phyloP scores from a whole-genome alignment of 1,140 invertebrate genomes.

The Drosophila ficusphila region DNA sequence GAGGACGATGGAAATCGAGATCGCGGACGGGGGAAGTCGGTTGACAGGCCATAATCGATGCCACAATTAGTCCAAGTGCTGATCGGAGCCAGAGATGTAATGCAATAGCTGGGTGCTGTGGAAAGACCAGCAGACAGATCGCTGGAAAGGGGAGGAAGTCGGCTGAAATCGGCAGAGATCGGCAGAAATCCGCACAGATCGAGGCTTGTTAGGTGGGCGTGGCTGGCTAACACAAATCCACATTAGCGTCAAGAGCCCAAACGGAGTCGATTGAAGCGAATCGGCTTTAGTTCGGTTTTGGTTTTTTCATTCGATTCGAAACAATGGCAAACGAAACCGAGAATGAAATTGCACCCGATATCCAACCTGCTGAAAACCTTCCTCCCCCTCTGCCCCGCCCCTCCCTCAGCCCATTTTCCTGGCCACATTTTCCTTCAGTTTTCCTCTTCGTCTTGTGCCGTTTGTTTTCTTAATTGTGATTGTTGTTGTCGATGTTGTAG shows the following conservation, averaged over 20 bases:
- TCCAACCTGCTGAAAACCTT: slow-evolving; percentile 14
- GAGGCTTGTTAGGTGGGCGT: slow-evolving; percentile 57
- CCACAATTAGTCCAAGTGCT: slow-evolving; percentile 67
- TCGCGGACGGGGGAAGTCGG: slow-evolving; percentile 2
- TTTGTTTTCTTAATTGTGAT: slow-evolving; percentile 70
- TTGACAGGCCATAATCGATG: slow-evolving; percentile 68
- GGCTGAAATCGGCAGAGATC: slow-evolving; percentile 10
- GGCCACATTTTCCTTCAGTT: not conserved
- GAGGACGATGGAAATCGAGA: slow-evolving; percentile 1
- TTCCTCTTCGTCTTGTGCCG: slow-evolving; percentile 53
- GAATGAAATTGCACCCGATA: slow-evolving; percentile 15
- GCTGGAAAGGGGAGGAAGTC: slow-evolving; percentile 7
- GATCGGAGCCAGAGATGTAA: slow-evolving; percentile 47
- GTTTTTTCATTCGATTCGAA: slow-evolving; percentile 2
- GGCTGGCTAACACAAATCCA: slow-evolving; percentile 60
- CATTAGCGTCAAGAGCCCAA: slow-evolving; percentile 62
- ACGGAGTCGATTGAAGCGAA: slow-evolving; percentile 41
- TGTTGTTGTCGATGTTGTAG: slow-evolving; percentile 28
- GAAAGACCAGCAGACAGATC: slow-evolving; percentile 16
- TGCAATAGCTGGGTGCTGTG: slow-evolving; percentile 44
- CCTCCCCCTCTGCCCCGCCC: too few relatives aligned
- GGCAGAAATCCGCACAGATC: slow-evolving; percentile 4
- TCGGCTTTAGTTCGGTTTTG: slow-evolving; percentile 14
- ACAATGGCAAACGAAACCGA: slow-evolving; percentile 40
- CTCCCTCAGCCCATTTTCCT: not conserved